Conservation (phyloP, 2,113 vertebrate genomes). For the Bufo gargarizans region DNA sequence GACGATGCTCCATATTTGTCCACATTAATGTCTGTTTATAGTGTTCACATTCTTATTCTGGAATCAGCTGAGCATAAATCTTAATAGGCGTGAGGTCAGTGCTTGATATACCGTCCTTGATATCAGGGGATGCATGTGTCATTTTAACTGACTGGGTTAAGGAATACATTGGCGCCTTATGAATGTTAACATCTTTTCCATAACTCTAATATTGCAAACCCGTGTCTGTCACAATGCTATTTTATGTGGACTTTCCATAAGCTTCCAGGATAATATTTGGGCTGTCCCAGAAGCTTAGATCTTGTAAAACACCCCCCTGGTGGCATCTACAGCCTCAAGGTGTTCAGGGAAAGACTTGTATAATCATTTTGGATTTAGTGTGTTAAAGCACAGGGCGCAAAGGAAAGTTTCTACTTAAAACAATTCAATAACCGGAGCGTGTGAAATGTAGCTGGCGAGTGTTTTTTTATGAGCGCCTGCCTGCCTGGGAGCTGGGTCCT, state of each 20-base stretch:
- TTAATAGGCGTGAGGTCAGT: neutral
- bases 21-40: too few relatives aligned
- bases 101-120: neutral
- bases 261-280: neutral
- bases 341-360: conserved; percentile 29
- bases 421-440: conserved; percentile 61
- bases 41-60: too few relatives aligned
- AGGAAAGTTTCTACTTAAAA: conserved; percentile 64
- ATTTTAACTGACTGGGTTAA: neutral
- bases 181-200: conserved; percentile 4
- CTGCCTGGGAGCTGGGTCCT: conserved; percentile 81
- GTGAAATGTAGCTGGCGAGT: conserved; percentile 69
- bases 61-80: too few relatives aligned
- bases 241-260: neutral
- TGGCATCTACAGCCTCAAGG: neutral
- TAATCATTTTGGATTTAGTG: conserved; percentile 52
- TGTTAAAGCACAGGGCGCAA: conserved; percentile 42
- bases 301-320: neutral
- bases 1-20: too few relatives aligned
- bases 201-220: neutral
- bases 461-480: conserved; percentile 83
- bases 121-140: too few relatives aligned
- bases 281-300: neutral
- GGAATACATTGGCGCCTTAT: neutral
- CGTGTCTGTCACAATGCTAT: neutral